Evolutionary conservation across 2,888 invertebrate genomes (phyloP).

Genomic region (Drosophila cognata): DNA sequence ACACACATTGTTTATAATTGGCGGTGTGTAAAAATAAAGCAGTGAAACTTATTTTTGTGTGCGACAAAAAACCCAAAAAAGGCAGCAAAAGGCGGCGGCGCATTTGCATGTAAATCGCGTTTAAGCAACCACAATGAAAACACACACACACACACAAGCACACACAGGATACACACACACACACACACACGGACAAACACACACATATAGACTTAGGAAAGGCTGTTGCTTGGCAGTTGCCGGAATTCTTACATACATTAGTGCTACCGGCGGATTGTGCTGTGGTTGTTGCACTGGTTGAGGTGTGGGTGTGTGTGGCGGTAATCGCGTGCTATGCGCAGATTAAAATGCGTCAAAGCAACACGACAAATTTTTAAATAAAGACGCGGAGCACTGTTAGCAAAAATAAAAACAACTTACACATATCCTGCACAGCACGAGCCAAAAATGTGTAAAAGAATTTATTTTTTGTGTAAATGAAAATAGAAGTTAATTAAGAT

Average conservation of each 20-base stretch:
- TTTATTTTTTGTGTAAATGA: background rate
- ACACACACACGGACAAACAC: slow-evolving; percentile 10
- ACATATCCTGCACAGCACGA: slow-evolving; percentile 26
- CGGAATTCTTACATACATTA: slow-evolving; percentile 78
- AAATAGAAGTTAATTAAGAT: background rate
- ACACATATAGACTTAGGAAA: slow-evolving; percentile 29
- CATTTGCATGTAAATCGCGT: slow-evolving; percentile 77
- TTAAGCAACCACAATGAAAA: slow-evolving; percentile 66
- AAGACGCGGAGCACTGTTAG: slow-evolving; percentile 28
- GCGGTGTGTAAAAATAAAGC: slow-evolving; percentile 77
- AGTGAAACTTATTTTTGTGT: slow-evolving; percentile 69
- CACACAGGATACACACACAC: background rate
- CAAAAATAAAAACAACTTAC: background rate
- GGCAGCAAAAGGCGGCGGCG: slow-evolving; percentile 56
- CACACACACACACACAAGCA: slow-evolving; percentile 24
- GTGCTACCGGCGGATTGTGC: slow-evolving; percentile 38
- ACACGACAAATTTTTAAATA: slow-evolving; percentile 75
- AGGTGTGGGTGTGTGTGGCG: slow-evolving; percentile 9
- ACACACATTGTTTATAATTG: slow-evolving; percentile 70
- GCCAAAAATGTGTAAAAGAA: background rate
- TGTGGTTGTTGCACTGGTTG: slow-evolving; percentile 3
- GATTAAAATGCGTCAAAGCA: slow-evolving; percentile 77
- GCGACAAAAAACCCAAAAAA: slow-evolving; percentile 48
- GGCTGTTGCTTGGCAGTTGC: slow-evolving; percentile 69
- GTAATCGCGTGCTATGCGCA: slow-evolving; percentile 73